These are phyloP conservation scores for Balaeniceps rex DNA, from an alignment of 2,113 vertebrate genomes.

Conservation along the genomic window DNA sequence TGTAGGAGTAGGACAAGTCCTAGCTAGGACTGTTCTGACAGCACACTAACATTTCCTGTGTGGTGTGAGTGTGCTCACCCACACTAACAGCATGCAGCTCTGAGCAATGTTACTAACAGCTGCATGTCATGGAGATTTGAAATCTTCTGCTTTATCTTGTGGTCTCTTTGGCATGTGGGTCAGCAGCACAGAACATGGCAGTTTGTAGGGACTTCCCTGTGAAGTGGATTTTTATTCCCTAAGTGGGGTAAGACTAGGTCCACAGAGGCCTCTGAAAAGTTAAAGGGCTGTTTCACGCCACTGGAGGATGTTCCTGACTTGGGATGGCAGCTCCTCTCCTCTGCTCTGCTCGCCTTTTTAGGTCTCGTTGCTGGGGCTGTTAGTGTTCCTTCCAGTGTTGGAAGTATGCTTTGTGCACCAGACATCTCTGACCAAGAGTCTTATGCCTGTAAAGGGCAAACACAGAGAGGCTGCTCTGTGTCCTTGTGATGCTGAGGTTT, in stretches of 20 bases:
- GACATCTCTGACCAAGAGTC: not conserved
- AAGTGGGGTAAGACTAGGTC: not conserved
- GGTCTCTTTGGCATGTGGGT: not conserved
- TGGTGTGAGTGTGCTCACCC: conserved; percentile 1
- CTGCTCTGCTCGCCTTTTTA: not conserved
- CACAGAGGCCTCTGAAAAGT: not conserved
- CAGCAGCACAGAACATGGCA: not conserved
- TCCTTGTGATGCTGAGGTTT: not conserved
- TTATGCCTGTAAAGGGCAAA: not conserved
- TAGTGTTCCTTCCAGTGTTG: not conserved
- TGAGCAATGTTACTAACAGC: not conserved
- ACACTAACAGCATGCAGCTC: conserved; percentile 53
- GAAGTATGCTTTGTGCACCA: not conserved
- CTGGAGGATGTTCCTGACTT: not conserved
- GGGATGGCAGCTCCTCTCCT: not conserved
- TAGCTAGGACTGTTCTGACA: not conserved
- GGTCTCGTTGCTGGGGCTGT: not conserved
- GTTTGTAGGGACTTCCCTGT: not conserved
- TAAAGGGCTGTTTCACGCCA: not conserved
- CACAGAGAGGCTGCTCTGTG: not conserved
- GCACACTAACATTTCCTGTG: not conserved
- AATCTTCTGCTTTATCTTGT: not conserved
- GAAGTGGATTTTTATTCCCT: not conserved
- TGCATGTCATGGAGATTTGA: not conserved
- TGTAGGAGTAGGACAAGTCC: not conserved